Conservation (phyloP, 1,140 invertebrate species). For the Tetraneura akinire region DNA sequence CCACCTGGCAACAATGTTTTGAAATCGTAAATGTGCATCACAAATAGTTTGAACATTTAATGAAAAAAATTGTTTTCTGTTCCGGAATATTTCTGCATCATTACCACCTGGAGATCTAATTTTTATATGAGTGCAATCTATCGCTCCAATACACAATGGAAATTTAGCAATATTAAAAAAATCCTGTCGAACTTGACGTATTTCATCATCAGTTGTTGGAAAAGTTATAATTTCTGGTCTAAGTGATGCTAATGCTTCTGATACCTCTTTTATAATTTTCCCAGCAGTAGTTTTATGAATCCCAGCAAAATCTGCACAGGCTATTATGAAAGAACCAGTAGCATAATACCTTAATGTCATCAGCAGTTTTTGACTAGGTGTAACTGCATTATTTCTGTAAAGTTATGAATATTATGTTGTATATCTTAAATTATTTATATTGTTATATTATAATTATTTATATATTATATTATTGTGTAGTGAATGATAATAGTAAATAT, state of each 20-base stretch:
- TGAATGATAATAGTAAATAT: no score
- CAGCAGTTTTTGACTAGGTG: conserved; percentile 50
- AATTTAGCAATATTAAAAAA: conserved; percentile 58
- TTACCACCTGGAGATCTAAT: neutral
- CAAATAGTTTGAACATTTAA: conserved; percentile 60
- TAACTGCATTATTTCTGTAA: conserved; percentile 43
- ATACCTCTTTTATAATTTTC: conserved; percentile 41
- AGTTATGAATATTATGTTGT: no score
- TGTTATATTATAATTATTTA: no score
- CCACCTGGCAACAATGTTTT: conserved; percentile 59
- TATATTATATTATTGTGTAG: no score
- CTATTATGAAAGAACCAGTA: conserved; percentile 52
- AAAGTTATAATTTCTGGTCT: conserved; percentile 53
- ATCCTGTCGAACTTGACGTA: conserved; percentile 51
- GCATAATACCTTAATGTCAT: conserved; percentile 56
- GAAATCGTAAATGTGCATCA: conserved; percentile 57
- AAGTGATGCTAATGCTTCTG: conserved; percentile 25
- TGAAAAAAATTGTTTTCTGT: conserved; percentile 59
- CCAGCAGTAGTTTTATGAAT: conserved; percentile 26
- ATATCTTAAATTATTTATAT: no score
- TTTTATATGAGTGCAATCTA: no score
- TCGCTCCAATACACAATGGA: conserved; percentile 57
- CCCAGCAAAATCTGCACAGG: conserved; percentile 15
- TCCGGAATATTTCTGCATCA: conserved; percentile 59
- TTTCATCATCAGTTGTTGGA: conserved; percentile 54